These are phyloP conservation scores for Galago senegalensis DNA, from an alignment of 2,797 vertebrate species.

Conservation along the genomic window DNA sequence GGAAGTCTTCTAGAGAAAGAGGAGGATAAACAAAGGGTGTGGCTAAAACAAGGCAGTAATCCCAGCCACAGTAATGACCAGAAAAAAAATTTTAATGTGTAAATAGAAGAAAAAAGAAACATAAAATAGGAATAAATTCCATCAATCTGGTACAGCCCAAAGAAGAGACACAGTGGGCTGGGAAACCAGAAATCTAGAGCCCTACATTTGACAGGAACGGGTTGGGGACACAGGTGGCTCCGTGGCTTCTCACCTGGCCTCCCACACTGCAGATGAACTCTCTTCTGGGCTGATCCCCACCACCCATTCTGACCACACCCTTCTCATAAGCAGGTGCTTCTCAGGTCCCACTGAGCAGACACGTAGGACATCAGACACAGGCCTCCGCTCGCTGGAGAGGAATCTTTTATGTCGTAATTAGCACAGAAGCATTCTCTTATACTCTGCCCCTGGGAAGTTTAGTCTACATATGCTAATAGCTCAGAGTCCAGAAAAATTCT, in stretches of 20 bases:
- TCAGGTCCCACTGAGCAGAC: not conserved
- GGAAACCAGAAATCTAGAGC: not conserved
- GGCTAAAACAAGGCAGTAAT: slow-evolving; percentile 8
- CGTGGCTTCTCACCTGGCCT: not conserved
- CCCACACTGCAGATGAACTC: too few species aligned
- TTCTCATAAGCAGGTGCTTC: not conserved
- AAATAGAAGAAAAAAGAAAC: not conserved
- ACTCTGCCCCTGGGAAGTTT: not conserved
- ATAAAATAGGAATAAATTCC: not conserved
- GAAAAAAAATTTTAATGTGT: not conserved
- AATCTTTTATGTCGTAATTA: not conserved
- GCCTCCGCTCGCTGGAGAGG: not conserved
- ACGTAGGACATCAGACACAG: not conserved
- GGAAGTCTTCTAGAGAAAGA: slow-evolving; percentile 50
- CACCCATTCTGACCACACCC: not conserved
- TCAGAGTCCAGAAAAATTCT: not conserved
- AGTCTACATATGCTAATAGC: not conserved
- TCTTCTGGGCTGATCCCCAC: not conserved
- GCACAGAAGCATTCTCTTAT: not conserved
- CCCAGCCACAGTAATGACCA: not conserved
- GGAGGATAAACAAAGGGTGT: not conserved
- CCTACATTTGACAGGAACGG: not conserved
- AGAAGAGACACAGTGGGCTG: not conserved
- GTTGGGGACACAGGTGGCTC: not conserved
- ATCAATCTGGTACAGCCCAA: not conserved